phyloP scores from a whole-genome alignment of 2,797 vertebrate species.

The Jordanella pulchra region DNA sequence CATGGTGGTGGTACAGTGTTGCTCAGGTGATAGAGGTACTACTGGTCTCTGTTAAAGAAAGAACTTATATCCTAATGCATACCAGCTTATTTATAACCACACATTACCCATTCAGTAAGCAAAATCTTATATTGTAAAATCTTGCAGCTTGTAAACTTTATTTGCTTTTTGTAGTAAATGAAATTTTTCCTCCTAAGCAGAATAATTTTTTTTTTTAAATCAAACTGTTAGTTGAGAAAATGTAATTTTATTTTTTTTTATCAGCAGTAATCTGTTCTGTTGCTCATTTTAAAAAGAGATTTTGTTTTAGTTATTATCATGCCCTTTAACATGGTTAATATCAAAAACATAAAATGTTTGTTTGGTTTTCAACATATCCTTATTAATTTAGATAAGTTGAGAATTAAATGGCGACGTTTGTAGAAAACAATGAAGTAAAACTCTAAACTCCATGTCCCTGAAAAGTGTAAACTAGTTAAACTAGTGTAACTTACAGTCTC shows the following conservation, averaged over 20 bases:
- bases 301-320: not conserved
- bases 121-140: too few species aligned
- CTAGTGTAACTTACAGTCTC: too few species aligned
- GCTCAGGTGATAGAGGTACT: not conserved
- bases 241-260: not conserved
- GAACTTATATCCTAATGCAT: too few species aligned
- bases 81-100: too few species aligned
- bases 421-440: not conserved
- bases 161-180: not conserved
- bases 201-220: not conserved
- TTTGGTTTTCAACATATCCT: too few species aligned
- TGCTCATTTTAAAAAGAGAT: too few species aligned
- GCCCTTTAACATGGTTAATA: not conserved
- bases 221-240: too few species aligned
- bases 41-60: not conserved
- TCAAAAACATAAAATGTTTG: not conserved
- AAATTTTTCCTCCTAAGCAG: not conserved
- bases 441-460: too few species aligned
- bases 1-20: too few species aligned
- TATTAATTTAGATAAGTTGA: not conserved
- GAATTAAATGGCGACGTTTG: not conserved
- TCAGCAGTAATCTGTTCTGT: not conserved
- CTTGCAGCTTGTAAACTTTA: too few species aligned
- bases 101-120: too few species aligned
- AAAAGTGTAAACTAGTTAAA: too few species aligned